Percentiles rank a stretch among this genome's conserved stretches.
These are phyloP conservation scores for Pogona vitticeps DNA, from an alignment of 2,113 vertebrate species.

Conservation along the genomic window DNA sequence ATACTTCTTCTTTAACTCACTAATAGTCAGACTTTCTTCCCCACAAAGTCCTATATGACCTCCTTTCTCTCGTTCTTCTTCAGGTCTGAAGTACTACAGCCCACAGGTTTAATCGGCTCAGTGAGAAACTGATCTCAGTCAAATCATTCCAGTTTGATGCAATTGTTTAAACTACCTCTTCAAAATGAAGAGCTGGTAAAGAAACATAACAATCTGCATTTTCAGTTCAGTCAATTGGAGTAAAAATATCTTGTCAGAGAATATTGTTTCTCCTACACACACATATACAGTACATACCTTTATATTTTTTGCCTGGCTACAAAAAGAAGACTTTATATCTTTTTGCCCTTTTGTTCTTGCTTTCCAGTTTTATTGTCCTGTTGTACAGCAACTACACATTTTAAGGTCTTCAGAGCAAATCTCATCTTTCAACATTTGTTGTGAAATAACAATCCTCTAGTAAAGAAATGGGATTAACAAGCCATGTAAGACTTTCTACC, in stretches of 20 bases:
- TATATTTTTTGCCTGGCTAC: neutral
- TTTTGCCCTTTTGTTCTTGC: neutral
- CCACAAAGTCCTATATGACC: neutral
- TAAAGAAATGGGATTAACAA: slow-evolving; percentile 1
- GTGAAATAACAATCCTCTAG: slow-evolving; percentile 9
- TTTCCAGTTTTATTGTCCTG: neutral
- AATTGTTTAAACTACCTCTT: neutral
- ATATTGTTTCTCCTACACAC: neutral
- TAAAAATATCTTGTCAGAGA: neutral
- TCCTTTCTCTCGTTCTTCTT: neutral
- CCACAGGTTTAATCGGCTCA: neutral
- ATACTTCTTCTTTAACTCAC: neutral
- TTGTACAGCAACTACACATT: neutral
- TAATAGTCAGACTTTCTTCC: neutral
- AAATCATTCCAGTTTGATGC: neutral
- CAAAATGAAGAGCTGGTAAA: neutral
- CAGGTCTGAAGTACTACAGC: no score
- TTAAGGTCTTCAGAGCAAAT: neutral
- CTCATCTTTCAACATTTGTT: slow-evolving; percentile 19
- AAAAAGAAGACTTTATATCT: neutral
- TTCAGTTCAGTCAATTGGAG: neutral
- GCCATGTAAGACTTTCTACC: neutral
- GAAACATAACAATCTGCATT: neutral
- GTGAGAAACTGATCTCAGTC: neutral
- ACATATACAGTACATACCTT: neutral